Base-by-base conservation (phyloP, 2,113 vertebrate genomes). In the Laterallus jamaicensis region DNA sequence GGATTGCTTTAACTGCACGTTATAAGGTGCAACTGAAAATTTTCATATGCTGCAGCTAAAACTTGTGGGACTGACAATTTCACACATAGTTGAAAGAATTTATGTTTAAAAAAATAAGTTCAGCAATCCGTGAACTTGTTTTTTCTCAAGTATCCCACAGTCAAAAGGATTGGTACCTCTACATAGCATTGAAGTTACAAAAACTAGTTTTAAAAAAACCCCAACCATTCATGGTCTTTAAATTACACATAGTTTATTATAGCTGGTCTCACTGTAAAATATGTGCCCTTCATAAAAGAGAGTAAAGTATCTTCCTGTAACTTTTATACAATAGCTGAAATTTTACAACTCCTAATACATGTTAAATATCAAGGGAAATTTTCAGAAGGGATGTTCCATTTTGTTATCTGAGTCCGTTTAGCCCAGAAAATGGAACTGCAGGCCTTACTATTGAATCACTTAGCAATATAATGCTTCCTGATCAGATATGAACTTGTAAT, bases 361-460 rank as follows among this genome's bases (percentile, higher is more conserved):
- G 9, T 29, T 64, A 93, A 92, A 73, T 62, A 94, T 39, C 63
- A 68, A 85, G 28, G 12, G 14, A 10, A 60, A 60, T 66, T 88
- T 94, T 87, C 35, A 94, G 67, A 93, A 80, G 17, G 35, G 25
- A 74, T 24, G 74, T 81, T 52, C 82, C 26, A 35, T 93, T 95
- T 76, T 62, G 35, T 76, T 85, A 75, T 60, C 20, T 7, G 60
- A 24, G 31, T 40, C 49, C 49, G 13, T 84, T 81, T 63, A 82
- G n/a, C 39, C 32, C 49, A 86, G 71, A 80, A 93, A 88, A 64
- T 2, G 1, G 29, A 73, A 82, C 32, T 64, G 58, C 20, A 69
- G 62, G 14, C 35, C 29, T 86, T 86, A 82, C 25, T 56, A 80
- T 20, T 66, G 32, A 22, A 88, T 64, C 35, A 62, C 37, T 56